Evolutionary conservation across 1,140 invertebrate genomes (phyloP).

Genomic region (Phymastichus coffea): DNA sequence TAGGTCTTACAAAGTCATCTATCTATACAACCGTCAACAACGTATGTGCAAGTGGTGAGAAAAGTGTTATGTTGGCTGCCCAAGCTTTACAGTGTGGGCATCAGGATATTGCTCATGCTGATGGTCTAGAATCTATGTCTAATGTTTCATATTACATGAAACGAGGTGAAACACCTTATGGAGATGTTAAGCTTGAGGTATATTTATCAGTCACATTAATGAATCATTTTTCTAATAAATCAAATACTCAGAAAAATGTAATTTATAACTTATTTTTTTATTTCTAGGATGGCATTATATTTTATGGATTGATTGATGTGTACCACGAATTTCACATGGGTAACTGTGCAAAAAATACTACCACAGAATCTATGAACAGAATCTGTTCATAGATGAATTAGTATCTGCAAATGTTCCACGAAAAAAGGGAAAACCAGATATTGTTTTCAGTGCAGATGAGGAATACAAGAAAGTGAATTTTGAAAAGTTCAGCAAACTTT

Average conservation of each 20-base stretch:
- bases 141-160: constrained; percentile 96
- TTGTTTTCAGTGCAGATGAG: constrained; percentile 84
- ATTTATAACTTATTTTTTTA: constrained; percentile 33
- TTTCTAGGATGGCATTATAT: constrained; percentile 92
- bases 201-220: background rate
- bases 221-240: too few relatives aligned
- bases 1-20: constrained; percentile 81
- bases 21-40: constrained; percentile 97
- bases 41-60: constrained; percentile 99
- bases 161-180: constrained; percentile 87
- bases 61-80: constrained; percentile 89
- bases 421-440: constrained; percentile 77
- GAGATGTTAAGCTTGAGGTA: constrained; percentile 81
- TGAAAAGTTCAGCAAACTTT: constrained; percentile 85
- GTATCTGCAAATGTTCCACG: constrained; percentile 81
- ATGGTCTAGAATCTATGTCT: constrained; percentile 99
- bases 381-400: constrained; percentile 84
- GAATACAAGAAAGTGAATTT: constrained; percentile 95
- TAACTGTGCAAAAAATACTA: constrained; percentile 96
- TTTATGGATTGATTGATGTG: constrained; percentile 95
- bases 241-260: background rate
- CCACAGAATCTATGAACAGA: constrained; percentile 82
- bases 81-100: constrained; percentile 85
- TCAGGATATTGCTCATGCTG: constrained; percentile 84
- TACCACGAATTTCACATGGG: constrained; percentile 99